Evolutionary conservation across 2,113 vertebrate species (phyloP).

Genomic region (Nothobranchius furzeri): DNA sequence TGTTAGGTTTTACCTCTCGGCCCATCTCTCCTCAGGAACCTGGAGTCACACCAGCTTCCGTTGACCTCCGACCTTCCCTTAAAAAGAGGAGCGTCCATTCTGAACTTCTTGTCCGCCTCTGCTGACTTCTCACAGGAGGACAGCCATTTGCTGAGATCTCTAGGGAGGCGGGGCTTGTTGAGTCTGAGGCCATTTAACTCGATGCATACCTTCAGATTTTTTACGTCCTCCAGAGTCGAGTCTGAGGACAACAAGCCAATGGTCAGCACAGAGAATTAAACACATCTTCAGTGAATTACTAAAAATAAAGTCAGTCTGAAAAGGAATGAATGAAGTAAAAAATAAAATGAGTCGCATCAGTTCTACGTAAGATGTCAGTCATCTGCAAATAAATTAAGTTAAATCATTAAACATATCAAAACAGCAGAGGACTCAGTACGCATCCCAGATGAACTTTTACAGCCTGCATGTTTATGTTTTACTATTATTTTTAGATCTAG

Average conservation of each 20-base stretch:
- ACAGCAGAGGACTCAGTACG: too few species aligned
- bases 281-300: too few species aligned
- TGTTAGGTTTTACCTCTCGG: slow-evolving; percentile 80
- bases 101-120: slow-evolving; percentile 72
- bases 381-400: too few species aligned
- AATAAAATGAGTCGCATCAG: too few species aligned
- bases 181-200: slow-evolving; percentile 93
- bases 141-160: slow-evolving; percentile 87
- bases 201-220: slow-evolving; percentile 95
- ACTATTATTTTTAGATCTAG: too few species aligned
- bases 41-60: slow-evolving; percentile 84
- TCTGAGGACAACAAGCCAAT: slow-evolving; percentile 52
- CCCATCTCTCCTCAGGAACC: slow-evolving; percentile 79
- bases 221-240: slow-evolving; percentile 86
- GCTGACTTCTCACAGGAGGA: slow-evolving; percentile 74
- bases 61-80: slow-evolving; percentile 85
- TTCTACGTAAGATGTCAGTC: too few species aligned
- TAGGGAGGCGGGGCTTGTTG: slow-evolving; percentile 90
- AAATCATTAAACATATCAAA: too few species aligned
- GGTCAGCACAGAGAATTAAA: background rate
- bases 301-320: too few species aligned
- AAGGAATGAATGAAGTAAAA: too few species aligned
- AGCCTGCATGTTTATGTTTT: too few species aligned
- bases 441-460: too few species aligned
- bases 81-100: slow-evolving; percentile 79